These are phyloP conservation scores for Piscicola geometra DNA, from an alignment of 2,888 invertebrate genomes.

Conservation along the genomic window DNA sequence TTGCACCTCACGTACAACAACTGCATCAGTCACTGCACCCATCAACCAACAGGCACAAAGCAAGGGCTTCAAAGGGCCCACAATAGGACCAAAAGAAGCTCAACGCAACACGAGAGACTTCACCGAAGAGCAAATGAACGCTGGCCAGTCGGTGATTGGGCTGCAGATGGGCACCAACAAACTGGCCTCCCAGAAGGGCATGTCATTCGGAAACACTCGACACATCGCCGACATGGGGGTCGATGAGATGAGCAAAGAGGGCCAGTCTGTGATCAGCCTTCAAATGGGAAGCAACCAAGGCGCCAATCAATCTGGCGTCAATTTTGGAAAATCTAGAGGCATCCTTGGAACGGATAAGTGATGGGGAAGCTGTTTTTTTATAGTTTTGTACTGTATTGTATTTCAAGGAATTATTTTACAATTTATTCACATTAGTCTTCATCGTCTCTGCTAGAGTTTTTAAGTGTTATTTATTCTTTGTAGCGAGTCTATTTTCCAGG, in stretches of 20 bases:
- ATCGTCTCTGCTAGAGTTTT: no score
- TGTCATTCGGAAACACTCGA: constrained; percentile 88
- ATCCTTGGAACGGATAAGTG: constrained; percentile 44
- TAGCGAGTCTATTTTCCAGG: no score
- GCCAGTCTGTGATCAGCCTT: constrained; percentile 38
- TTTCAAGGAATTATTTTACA: background rate
- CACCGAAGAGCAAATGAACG: constrained; percentile 83
- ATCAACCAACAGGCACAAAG: constrained; percentile 51
- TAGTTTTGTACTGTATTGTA: background rate
- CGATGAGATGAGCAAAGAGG: constrained; percentile 35
- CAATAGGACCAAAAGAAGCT: constrained; percentile 91
- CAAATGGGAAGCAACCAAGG: constrained; percentile 43
- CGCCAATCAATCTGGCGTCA: constrained; percentile 41
- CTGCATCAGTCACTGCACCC: background rate
- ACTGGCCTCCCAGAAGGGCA: constrained; percentile 70
- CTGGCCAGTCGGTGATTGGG: constrained; percentile 86
- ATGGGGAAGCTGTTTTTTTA: background rate
- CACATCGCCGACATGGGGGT: constrained; percentile 64
- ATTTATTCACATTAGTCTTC: background rate
- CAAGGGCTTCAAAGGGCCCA: constrained; percentile 66
- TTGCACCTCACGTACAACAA: background rate
- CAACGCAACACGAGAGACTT: constrained; percentile 85
- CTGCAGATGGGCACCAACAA: constrained; percentile 92
- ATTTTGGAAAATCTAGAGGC: constrained; percentile 47
- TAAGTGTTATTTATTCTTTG: no score